Base-by-base conservation (phyloP, 2,113 vertebrate species). In the Pygathrix nemaeus region DNA sequence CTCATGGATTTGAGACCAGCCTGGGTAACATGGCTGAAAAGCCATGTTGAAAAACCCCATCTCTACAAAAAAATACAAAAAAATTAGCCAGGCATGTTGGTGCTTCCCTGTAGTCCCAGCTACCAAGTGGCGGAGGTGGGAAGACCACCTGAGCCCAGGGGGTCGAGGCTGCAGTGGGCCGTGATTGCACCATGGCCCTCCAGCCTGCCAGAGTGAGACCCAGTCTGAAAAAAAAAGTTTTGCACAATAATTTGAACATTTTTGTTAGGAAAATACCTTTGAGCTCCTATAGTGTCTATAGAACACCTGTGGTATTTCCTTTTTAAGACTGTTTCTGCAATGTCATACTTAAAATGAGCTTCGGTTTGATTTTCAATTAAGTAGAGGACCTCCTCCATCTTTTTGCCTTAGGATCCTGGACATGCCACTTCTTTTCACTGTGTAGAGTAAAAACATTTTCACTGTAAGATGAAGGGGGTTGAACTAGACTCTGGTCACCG, bases 201-300 rank as follows among this genome's bases (percentile, higher is more conserved):
- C 5, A 64, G 61, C 61, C 61, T 64, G 61, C 14, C 61, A 64
- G 61, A 64, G 61, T 64, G 11, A 64, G 61, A 64, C 27, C 2
- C 27, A 6, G 12, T 64, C 61, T 64, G 25, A 64, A 32, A 64
- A 64, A 64, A 64, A 32, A 64, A 1, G 43, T 32, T 76, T 75
- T 30, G 32, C 70, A 27, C 23, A 61, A 1, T 79, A 30, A 18
- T 8, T 2, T 85, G 79, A 66, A 50, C 14, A 0, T 50, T 93
- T 66, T 18, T 35, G 1, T 89, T 40, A 27, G 57, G 23, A 68
- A 48, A n/a, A 64, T 79, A 12, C 38, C n/a, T 32, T 40, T 45
- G 43, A 35, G 45, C 55, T 35, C 14, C 43, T 68, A 0, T 6
- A 4, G 8, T 43, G 18, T 18, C 21, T n/a, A 0, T 10, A 40